Percentiles rank a stretch among this genome's conserved stretches.
These are phyloP conservation scores for Axinella damicornis DNA, from an alignment of 37 sponge, comb jelly and placozoan genomes.

Conservation along the genomic window DNA sequence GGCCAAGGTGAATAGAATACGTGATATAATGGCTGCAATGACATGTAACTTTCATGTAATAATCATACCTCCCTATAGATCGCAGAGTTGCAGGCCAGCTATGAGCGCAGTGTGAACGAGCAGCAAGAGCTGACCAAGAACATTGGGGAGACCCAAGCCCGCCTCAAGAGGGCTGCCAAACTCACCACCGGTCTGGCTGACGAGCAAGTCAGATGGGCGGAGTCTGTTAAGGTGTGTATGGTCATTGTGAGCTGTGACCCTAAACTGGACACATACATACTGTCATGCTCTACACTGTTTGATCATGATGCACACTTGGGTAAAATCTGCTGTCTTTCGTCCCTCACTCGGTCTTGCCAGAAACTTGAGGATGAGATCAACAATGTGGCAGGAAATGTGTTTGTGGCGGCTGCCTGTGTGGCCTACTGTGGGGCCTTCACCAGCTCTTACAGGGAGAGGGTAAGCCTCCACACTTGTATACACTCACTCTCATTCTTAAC, in stretches of 20 bases:
- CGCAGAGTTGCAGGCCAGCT: conserved; percentile 69
- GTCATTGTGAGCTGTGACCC: not conserved
- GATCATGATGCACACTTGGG: no score
- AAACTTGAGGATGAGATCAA: conserved; percentile 88
- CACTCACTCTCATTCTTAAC: not conserved
- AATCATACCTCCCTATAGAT: conserved; percentile 36
- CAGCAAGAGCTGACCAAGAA: conserved; percentile 89
- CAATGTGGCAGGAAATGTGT: conserved; percentile 99
- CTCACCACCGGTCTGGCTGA: conserved; percentile 96
- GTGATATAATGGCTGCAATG: no score
- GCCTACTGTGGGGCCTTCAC: conserved; percentile 99
- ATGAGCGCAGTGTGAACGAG: conserved; percentile 87
- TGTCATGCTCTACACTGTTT: no score
- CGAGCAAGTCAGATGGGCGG: conserved; percentile 96
- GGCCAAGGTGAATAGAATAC: conserved; percentile 77
- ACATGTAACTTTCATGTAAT: no score
- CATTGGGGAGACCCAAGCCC: conserved; percentile 86
- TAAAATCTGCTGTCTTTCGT: no score
- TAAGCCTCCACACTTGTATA: conserved; percentile 13
- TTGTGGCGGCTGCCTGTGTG: conserved; percentile 98
- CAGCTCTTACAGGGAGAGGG: conserved; percentile 84
- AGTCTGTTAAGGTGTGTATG: conserved; percentile 81
- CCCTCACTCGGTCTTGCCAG: conserved; percentile 4
- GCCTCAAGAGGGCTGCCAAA: conserved; percentile 92
- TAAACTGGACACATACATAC: no score